Base-by-base conservation (phyloP, 1,140 invertebrate species). In the Hyles vespertilio region DNA sequence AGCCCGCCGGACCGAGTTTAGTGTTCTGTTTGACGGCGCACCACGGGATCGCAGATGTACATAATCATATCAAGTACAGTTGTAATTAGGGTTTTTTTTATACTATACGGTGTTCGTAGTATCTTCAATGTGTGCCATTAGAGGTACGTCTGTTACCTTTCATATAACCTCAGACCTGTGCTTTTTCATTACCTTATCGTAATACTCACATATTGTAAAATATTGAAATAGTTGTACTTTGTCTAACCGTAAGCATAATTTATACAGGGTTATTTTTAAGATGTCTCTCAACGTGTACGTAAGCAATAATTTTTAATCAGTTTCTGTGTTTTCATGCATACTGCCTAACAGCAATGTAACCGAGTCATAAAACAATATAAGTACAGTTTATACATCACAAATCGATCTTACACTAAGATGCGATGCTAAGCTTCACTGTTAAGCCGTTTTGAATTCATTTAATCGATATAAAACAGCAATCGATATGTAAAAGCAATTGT, bases 201-300 rank as follows among this genome's bases (percentile, higher is more conserved):
- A 87, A 87, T 88, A 88, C 85, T 88, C 85, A 88, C 79, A 68
- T 71, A 80, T 72, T 79, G 46, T 47, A 48, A 40, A 40, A 74
- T 81, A 79, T 70, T 77, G 67, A 72, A 79, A 82, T 84, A 81
- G 74, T 73, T 73, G 63, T 77, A 69, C 74, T 69, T 53, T 53
- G 61, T 81, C 81, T 69, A 79, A 80, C 77, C 73, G 74, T 86
- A 86, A 84, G 81, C 83, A 88, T 88, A 88, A 88, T 88, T 84
- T 88, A 84, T 88, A 86, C 83, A 88, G 81, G 81, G 81, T 85
- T 87, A 86, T 81, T 83, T 79, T 84, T 81, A 79, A 79, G 72
- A 63, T 76, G 77, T 78, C 3, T n/a, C 46, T 22, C 46, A 48
- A 5, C 12, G 12, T 48, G n/a, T n/a, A 48, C n/a, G 12, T 10